Percentiles rank a stretch among this genome's conserved stretches.
Conservation (phyloP, 2,888 invertebrate species). For the Erebia aethiops region DNA sequence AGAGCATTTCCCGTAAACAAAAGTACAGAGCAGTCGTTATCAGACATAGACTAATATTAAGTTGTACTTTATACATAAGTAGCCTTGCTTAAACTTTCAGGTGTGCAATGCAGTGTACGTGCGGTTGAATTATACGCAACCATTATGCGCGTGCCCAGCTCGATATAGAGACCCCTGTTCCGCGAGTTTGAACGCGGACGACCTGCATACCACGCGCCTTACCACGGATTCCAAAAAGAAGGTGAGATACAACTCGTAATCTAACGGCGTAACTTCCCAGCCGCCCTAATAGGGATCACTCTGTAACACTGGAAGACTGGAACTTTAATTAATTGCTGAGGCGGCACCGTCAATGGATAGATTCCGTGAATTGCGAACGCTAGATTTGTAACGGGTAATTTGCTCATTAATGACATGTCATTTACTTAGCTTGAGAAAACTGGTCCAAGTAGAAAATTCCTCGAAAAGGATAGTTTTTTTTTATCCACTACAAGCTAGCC, state of each 20-base stretch:
- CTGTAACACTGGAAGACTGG: constrained; percentile 17
- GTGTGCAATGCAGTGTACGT: constrained; percentile 97
- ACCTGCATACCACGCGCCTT: constrained; percentile 95
- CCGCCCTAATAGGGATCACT: constrained; percentile 32
- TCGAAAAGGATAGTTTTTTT: background rate
- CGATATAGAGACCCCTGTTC: constrained; percentile 95
- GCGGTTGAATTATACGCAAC: constrained; percentile 95
- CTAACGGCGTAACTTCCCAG: constrained; percentile 35
- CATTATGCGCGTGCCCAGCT: constrained; percentile 94
- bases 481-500: too few species aligned
- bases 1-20: background rate
- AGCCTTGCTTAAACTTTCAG: constrained; percentile 58
- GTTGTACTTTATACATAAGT: constrained; percentile 2
- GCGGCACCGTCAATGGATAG: constrained; percentile 22
- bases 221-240: constrained; percentile 92
- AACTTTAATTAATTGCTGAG: constrained; percentile 24
- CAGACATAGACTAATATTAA: constrained; percentile 4
- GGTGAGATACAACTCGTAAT: constrained; percentile 73
- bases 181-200: constrained; percentile 94
- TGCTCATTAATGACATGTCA: constrained; percentile 10
- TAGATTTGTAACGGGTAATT: constrained; percentile 7
- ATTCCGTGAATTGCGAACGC: constrained; percentile 14
- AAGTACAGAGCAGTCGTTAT: background rate
- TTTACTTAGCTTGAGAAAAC: constrained; percentile 11
- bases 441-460: background rate